These are phyloP conservation scores for Heliornis fulica DNA, from an alignment of 2,113 vertebrate genomes.

Conservation along the genomic window DNA sequence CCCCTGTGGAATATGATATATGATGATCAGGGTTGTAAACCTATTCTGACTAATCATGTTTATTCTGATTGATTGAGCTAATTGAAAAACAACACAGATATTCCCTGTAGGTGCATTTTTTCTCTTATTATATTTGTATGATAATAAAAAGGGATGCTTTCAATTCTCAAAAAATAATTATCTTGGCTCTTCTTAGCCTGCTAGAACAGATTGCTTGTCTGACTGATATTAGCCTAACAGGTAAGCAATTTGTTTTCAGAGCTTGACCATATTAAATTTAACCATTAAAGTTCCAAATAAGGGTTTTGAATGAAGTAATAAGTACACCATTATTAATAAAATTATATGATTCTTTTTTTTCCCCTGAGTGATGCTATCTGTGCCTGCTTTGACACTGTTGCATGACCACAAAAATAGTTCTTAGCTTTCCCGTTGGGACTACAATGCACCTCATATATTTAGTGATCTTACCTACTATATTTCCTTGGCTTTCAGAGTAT, in stretches of 20 bases:
- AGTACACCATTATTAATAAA: neutral
- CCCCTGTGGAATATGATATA: neutral
- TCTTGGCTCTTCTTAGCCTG: constrained; percentile 10
- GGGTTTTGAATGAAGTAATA: neutral
- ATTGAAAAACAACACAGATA: constrained; percentile 58
- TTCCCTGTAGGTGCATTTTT: constrained; percentile 35
- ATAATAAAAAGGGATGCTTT: constrained; percentile 45
- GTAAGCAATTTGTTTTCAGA: constrained; percentile 21
- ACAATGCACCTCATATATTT: neutral
- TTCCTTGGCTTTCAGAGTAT: neutral
- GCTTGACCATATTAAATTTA: neutral
- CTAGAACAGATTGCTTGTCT: constrained; percentile 17
- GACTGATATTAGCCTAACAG: constrained; percentile 11
- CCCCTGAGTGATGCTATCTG: neutral
- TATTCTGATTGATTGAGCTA: constrained; percentile 62
- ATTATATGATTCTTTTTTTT: neutral
- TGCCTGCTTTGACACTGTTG: neutral
- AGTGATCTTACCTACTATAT: neutral
- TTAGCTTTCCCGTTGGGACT: neutral
- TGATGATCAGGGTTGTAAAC: neutral
- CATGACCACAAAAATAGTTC: neutral
- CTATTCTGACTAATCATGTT: constrained; percentile 52
- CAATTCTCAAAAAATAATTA: constrained; percentile 47
- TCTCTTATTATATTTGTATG: constrained; percentile 55
- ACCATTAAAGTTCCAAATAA: neutral